Evolutionary conservation across 2,888 invertebrate species (phyloP).

Genomic region (Drosophila recens): DNA sequence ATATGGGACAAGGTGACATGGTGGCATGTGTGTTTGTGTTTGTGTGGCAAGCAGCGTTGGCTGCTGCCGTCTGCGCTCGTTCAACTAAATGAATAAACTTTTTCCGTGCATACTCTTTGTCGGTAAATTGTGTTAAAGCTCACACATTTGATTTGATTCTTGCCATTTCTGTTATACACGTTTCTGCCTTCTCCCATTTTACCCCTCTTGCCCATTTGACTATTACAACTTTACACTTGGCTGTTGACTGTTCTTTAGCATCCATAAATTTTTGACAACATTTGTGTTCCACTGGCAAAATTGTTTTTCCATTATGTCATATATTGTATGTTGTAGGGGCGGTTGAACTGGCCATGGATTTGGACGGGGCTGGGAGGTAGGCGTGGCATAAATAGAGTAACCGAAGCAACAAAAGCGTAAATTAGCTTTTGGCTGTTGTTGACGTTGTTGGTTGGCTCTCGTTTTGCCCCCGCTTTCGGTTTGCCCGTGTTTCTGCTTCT

Average conservation of each 20-base stretch:
- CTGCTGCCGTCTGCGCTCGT: conserved; percentile 71
- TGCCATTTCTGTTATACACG: conserved; percentile 51
- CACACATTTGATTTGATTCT: conserved; percentile 76
- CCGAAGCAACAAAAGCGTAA: conserved; percentile 81
- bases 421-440: conserved; percentile 81
- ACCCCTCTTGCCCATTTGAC: neutral
- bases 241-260: conserved; percentile 58
- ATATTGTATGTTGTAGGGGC: conserved; percentile 8
- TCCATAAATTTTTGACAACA: conserved; percentile 80
- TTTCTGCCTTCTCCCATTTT: neutral
- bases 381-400: conserved; percentile 72
- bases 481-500: conserved; percentile 21
- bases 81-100: conserved; percentile 80
- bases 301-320: conserved; percentile 80
- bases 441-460: conserved; percentile 71
- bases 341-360: neutral
- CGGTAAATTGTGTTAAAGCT: conserved; percentile 81
- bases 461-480: conserved; percentile 14
- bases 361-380: neutral
- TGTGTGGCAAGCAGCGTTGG: conserved; percentile 28
- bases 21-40: conserved; percentile 12
- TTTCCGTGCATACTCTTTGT: conserved; percentile 76
- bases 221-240: conserved; percentile 29
- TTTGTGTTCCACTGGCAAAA: conserved; percentile 69
- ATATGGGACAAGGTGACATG: conserved; percentile 1